Conservation (phyloP, 2,113 vertebrate species). For the Tychaedon coryphoeus region DNA sequence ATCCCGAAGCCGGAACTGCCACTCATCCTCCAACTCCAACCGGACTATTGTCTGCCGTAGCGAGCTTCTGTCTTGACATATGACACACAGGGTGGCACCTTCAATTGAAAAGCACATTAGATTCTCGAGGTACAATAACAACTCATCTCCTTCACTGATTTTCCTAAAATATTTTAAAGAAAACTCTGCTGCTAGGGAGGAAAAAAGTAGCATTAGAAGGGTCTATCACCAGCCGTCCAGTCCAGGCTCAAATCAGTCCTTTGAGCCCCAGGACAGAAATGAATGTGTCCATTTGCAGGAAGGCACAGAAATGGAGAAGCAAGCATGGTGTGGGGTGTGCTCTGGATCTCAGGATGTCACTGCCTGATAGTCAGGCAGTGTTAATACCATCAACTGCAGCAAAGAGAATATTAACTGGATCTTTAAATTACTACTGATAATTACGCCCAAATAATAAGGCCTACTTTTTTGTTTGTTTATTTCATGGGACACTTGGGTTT, state of each 20-base stretch:
- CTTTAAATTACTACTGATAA: background rate
- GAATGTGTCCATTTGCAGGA: rapidly evolving
- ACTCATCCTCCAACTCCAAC: constrained; percentile 94
- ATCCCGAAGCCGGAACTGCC: constrained; percentile 96
- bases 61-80: constrained; percentile 95
- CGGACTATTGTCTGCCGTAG: constrained; percentile 94
- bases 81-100: constrained; percentile 98
- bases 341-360: background rate
- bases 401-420: background rate
- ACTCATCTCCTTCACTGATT: background rate
- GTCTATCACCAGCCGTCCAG: rapidly evolving
- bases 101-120: background rate
- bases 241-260: background rate
- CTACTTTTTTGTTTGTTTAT: background rate
- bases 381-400: background rate
- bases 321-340: background rate
- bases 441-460: background rate
- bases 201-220: background rate
- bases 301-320: background rate
- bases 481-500: background rate
- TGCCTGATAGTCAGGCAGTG: background rate
- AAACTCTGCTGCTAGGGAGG: background rate
- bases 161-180: background rate
- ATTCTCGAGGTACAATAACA: background rate
- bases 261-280: background rate